A percentile compares a stretch with the other conserved stretches of the same genome.
phyloP scores from a whole-genome alignment of 2,797 vertebrate species.

The Bradypus variegatus region DNA sequence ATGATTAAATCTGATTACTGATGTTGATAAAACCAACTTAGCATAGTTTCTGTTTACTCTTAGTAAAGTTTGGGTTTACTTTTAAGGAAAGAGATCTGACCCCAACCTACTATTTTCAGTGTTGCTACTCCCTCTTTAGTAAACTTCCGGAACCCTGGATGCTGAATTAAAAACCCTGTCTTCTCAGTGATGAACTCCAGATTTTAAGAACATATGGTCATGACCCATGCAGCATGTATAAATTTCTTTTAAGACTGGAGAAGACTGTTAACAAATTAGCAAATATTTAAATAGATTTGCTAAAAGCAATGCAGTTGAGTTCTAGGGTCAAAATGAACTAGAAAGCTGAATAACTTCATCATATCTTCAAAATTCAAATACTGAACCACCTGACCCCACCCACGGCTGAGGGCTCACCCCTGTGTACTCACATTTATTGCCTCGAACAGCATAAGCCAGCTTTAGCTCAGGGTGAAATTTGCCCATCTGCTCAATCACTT shows the following conservation, averaged over 20 bases:
- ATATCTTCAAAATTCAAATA: not conserved
- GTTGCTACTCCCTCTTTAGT: not conserved
- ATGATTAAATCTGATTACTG: not conserved
- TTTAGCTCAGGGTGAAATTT: slow-evolving; percentile 86
- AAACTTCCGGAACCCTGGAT: not conserved
- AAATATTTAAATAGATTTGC: not conserved
- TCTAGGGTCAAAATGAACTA: not conserved
- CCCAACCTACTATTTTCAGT: not conserved
- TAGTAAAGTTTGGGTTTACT: not conserved
- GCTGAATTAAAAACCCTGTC: not conserved
- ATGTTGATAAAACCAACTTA: not conserved
- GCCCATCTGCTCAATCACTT: slow-evolving; percentile 95
- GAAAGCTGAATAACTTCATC: not conserved
- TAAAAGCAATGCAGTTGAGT: not conserved
- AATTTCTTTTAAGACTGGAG: not conserved
- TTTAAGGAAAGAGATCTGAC: not conserved
- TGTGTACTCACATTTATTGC: slow-evolving; percentile 85
- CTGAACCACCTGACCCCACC: not conserved
- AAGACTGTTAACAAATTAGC: not conserved
- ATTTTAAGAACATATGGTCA: not conserved
- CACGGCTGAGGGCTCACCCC: not conserved
- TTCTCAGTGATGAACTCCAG: not conserved
- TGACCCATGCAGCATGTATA: not conserved
- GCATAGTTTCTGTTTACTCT: not conserved
- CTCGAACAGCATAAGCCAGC: slow-evolving; percentile 87